Percentiles rank a stretch among this genome's conserved stretches.
Evolutionary conservation across 2,797 vertebrate genomes (phyloP).

Genomic region (Protonibea diacanthus): DNA sequence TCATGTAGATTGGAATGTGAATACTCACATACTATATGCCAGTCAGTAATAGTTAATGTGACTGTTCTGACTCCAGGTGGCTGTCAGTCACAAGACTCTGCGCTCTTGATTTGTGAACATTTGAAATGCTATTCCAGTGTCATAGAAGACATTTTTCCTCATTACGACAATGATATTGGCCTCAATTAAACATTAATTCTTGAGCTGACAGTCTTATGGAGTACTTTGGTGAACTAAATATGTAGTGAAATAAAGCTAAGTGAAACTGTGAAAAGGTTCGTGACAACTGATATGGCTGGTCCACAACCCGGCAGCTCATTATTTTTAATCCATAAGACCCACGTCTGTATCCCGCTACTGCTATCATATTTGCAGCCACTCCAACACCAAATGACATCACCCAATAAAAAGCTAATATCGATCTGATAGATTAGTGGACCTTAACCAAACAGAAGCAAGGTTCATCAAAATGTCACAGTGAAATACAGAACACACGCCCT

Average conservation of each 20-base stretch:
- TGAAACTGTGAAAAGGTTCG: background rate
- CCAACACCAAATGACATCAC: background rate
- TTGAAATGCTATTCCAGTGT: no score
- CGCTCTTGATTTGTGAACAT: no score
- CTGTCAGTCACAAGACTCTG: no score
- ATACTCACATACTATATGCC: no score
- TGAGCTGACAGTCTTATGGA: background rate
- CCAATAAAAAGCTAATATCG: background rate
- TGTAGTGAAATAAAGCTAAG: background rate
- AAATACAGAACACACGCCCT: background rate
- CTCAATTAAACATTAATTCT: background rate
- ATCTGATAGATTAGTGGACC: background rate
- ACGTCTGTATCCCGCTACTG: conserved; percentile 1
- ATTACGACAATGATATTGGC: background rate
- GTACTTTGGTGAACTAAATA: background rate
- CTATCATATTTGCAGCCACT: background rate
- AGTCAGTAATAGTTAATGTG: no score
- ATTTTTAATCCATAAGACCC: conserved; percentile 41
- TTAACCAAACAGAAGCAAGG: background rate
- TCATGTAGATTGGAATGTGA: no score
- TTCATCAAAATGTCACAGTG: background rate
- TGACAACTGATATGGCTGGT: background rate
- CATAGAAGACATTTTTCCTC: background rate
- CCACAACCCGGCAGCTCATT: conserved; percentile 26
- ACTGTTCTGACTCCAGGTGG: no score